phyloP scores from a whole-genome alignment of 2,888 invertebrate genomes.

The Aleiodes alternator region DNA sequence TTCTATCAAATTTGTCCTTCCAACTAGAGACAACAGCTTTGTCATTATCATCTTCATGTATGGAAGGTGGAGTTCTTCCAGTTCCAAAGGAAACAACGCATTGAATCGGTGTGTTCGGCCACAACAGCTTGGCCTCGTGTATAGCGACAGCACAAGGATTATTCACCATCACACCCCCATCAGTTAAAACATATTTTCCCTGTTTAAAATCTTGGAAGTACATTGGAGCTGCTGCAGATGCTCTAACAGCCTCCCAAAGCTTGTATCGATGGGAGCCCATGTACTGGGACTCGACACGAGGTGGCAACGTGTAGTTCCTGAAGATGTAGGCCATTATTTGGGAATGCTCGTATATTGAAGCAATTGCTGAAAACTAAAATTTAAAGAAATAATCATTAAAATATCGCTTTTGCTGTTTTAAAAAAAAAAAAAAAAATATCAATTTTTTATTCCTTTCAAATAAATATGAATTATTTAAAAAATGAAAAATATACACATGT shows the following conservation, averaged over 20 bases:
- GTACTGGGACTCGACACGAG: conserved; percentile 82
- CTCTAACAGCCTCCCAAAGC: conserved; percentile 90
- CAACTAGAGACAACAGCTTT: conserved; percentile 78
- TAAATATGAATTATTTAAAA: no score
- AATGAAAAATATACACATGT: no score
- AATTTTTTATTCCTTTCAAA: no score
- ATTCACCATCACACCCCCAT: conserved; percentile 87
- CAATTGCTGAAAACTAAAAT: conserved; percentile 84
- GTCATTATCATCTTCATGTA: conserved; percentile 61
- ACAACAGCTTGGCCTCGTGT: conserved; percentile 90
- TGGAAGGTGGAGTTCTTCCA: conserved; percentile 77
- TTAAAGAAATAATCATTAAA: not conserved
- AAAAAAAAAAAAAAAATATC: no score
- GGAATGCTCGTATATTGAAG: conserved; percentile 86
- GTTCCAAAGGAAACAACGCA: conserved; percentile 92
- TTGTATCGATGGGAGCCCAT: conserved; percentile 83
- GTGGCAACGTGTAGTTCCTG: conserved; percentile 88
- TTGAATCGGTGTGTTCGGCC: conserved; percentile 85
- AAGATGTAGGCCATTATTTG: conserved; percentile 87
- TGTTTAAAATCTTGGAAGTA: conserved; percentile 90
- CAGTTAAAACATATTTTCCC: conserved; percentile 80
- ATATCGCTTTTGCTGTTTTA: not conserved
- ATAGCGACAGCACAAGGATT: conserved; percentile 93
- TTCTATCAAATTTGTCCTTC: conserved; percentile 87
- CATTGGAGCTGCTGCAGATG: conserved; percentile 93